These are phyloP conservation scores for Suncus etruscus DNA, from an alignment of 2,113 vertebrate genomes.

Conservation along the genomic window DNA sequence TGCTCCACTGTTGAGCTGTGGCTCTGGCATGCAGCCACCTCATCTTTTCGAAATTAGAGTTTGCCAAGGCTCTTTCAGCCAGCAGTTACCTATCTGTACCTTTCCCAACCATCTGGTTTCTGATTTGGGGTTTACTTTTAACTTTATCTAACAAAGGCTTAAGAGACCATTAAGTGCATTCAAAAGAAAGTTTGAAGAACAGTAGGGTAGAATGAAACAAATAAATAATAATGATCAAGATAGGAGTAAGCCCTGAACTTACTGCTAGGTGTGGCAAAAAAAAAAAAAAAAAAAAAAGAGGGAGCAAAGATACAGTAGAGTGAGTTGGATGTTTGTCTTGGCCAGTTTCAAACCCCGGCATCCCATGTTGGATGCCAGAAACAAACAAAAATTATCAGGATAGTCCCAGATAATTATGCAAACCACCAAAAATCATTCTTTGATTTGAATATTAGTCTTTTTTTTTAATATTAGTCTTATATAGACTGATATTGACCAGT, in stretches of 20 bases:
- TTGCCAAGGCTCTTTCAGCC: conserved; percentile 23
- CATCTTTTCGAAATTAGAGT: conserved; percentile 23
- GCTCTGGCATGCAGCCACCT: background rate
- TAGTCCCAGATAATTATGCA: conserved; percentile 13
- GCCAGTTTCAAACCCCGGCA: too few relatives aligned
- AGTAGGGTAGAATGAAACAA: background rate
- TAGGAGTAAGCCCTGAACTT: background rate
- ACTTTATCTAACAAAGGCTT: background rate
- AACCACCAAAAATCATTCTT: conserved; percentile 32
- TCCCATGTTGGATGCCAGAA: too few relatives aligned
- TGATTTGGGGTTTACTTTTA: background rate
- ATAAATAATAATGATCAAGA: conserved; percentile 26
- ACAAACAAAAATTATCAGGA: background rate
- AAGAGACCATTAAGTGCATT: conserved; percentile 3
- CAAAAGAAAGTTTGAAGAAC: conserved; percentile 19
- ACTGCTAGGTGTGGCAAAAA: too few relatives aligned
- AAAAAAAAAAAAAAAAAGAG: too few relatives aligned
- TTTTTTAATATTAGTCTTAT: background rate
- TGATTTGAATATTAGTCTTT: conserved; percentile 23
- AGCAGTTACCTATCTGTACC: conserved; percentile 22
- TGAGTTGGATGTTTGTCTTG: too few relatives aligned
- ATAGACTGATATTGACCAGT: background rate
- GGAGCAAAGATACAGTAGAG: too few relatives aligned
- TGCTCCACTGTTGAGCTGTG: too few relatives aligned
- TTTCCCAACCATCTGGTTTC: conserved; percentile 16